phyloP scores from a whole-genome alignment of 1,140 invertebrate species.

The Ostrea edulis region DNA sequence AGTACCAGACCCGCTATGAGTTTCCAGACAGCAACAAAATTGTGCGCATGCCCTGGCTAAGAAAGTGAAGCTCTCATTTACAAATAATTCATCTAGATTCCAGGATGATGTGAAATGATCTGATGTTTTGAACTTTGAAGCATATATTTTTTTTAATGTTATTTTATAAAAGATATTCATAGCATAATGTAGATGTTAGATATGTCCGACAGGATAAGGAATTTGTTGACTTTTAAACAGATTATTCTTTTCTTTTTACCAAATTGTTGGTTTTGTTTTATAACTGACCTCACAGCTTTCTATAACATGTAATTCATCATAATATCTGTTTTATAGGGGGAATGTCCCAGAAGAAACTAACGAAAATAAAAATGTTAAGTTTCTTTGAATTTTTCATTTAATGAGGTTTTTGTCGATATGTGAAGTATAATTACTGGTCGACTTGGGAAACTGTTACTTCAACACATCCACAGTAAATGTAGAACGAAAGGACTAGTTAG shows the following conservation, averaged over 20 bases:
- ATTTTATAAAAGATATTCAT: neutral
- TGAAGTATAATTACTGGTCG: too few species aligned
- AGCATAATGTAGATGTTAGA: neutral
- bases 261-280: neutral
- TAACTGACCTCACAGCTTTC: neutral
- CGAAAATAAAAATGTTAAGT: conserved; percentile 17
- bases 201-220: neutral
- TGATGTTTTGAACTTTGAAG: neutral
- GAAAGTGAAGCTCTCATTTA: conserved; percentile 45
- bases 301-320: conserved; percentile 2
- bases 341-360: neutral
- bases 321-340: neutral
- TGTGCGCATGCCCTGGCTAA: conserved; percentile 75
- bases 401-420: neutral
- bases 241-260: neutral
- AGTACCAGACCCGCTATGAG: conserved; percentile 76
- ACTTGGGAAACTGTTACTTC: too few species aligned
- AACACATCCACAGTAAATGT: too few species aligned
- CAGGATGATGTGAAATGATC: neutral
- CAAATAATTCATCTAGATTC: neutral
- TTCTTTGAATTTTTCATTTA: neutral
- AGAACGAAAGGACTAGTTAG: too few species aligned
- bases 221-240: neutral
- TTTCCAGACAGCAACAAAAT: conserved; percentile 76
- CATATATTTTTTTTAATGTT: neutral